Evolutionary conservation across 2,113 vertebrate genomes (phyloP), one percentile per base, ranked within the genome.

Genomic region (Cryptomyrus ogoouensis): DNA sequence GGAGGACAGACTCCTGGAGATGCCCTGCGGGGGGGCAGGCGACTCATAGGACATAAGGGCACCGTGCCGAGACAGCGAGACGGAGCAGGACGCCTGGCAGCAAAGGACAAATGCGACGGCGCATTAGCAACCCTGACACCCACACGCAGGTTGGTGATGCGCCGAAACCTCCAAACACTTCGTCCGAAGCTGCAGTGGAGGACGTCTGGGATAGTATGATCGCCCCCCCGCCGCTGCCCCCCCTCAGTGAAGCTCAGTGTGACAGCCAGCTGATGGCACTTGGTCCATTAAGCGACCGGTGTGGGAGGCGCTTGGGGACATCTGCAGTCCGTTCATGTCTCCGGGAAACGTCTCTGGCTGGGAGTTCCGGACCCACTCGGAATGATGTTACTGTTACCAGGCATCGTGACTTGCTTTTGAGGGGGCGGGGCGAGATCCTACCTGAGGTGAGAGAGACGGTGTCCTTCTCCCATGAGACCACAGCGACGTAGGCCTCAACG

Each of bases 401-500:
- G 31, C 31, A 5, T 17, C 70, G 31, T 5, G 31, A 39, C 70
- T 39, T 39, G 13, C 70, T 17, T 77, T 17, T 39, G 46, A 17
- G 3, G 27, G 15, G 19, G 2, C 44, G 6, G 85, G 24, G 52
- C 50, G 2, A 77, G 10, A 87, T 88, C 97, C 91, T 98, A 99
- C 98, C 98, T 99, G 98, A 99, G 98, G 95, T 97, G 94, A 99
- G 97, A 94, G 98, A 98, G 92, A 99, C 97, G 91, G 98, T 99
- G 97, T 99, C 98, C 96, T 99, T 99, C 96, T 99, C 98, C 98
- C 98, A 99, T 95, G 98, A 99, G 96, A 98, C 96, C 91, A 99
- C 98, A 93, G 97, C 96, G 97, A 99, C 96, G 92, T 99, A 99
- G 93, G 97, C 97, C 97, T 99, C 98, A 93, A 99, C 98, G 90